A percentile compares a stretch with the other conserved stretches of the same genome.
These are phyloP conservation scores for Teleopsis dalmanni DNA, from an alignment of 1,140 invertebrate species.

Conservation along the genomic window DNA sequence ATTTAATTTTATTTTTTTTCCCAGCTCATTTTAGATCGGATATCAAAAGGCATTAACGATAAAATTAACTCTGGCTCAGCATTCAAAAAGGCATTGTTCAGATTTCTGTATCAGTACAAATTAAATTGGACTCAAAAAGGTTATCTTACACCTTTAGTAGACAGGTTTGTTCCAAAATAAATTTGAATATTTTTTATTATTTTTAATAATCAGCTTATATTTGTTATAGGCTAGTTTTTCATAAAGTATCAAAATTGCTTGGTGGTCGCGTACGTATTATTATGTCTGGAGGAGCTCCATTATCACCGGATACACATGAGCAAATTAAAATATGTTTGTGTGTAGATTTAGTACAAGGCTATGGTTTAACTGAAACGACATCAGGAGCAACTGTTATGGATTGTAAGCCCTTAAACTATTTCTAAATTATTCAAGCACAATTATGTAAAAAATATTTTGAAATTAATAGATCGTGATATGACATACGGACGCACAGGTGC, in stretches of 20 bases:
- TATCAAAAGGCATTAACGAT: constrained; percentile 91
- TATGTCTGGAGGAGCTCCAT: constrained; percentile 86
- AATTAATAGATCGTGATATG: constrained; percentile 32
- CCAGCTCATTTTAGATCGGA: constrained; percentile 86
- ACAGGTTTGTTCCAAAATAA: constrained; percentile 50
- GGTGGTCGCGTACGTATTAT: constrained; percentile 83
- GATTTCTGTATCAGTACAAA: constrained; percentile 90
- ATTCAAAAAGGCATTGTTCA: constrained; percentile 73
- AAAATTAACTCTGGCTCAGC: constrained; percentile 73
- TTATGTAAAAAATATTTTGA: not conserved
- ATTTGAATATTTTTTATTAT: not conserved
- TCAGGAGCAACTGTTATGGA: constrained; percentile 88
- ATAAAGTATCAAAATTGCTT: constrained; percentile 67
- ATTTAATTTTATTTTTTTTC: constrained; percentile 11
- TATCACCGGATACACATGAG: constrained; percentile 91
- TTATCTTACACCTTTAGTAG: constrained; percentile 74
- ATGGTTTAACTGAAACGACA: constrained; percentile 95
- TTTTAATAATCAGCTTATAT: not conserved
- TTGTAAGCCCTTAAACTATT: constrained; percentile 48
- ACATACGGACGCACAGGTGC: constrained; percentile 76
- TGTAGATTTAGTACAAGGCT: constrained; percentile 85
- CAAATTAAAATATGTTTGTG: constrained; percentile 92
- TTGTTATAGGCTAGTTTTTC: constrained; percentile 59
- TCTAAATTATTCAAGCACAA: not conserved
- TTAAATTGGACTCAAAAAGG: constrained; percentile 73